Evolutionary conservation across 2,113 vertebrate species (phyloP).

Genomic region (Lasiurus cinereus): DNA sequence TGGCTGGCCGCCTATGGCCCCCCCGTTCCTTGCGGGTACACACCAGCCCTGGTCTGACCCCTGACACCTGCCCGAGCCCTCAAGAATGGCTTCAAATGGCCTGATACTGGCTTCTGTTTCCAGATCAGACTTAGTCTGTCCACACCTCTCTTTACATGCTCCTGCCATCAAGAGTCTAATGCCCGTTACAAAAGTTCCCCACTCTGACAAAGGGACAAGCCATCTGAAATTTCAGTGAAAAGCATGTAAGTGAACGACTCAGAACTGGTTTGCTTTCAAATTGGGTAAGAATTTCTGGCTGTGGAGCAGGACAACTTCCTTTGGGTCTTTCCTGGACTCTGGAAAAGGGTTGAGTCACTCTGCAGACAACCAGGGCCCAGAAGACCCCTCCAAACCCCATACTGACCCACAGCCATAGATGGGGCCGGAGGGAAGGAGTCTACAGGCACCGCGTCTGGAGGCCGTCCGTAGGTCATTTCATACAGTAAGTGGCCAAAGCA

Average conservation of each 20-base stretch:
- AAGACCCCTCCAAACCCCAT: constrained; percentile 27
- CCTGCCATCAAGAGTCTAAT: not conserved
- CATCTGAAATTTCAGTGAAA: not conserved
- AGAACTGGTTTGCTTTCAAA: not conserved
- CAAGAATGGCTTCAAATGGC: not conserved
- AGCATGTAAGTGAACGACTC: not conserved
- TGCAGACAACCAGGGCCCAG: not conserved
- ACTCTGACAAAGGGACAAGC: constrained; percentile 22
- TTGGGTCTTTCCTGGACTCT: constrained; percentile 26
- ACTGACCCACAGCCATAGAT: constrained; percentile 93
- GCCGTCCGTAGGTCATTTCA: constrained; percentile 97
- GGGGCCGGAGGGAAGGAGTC: constrained; percentile 92
- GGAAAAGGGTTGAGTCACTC: not conserved
- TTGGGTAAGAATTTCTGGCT: not conserved
- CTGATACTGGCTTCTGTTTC: constrained; percentile 2
- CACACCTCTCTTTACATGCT: not conserved
- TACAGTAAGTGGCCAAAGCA: constrained; percentile 97
- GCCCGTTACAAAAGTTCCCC: not conserved
- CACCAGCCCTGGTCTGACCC: not conserved
- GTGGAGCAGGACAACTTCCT: not conserved
- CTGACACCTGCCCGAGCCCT: not conserved
- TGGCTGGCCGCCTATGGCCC: not conserved
- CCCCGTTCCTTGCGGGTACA: not conserved
- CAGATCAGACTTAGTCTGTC: not conserved
- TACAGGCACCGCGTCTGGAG: constrained; percentile 92